A percentile compares a stretch with the other conserved stretches of the same genome.
phyloP scores from a whole-genome alignment of 2,797 vertebrate species.

The Syngnathus acus region DNA sequence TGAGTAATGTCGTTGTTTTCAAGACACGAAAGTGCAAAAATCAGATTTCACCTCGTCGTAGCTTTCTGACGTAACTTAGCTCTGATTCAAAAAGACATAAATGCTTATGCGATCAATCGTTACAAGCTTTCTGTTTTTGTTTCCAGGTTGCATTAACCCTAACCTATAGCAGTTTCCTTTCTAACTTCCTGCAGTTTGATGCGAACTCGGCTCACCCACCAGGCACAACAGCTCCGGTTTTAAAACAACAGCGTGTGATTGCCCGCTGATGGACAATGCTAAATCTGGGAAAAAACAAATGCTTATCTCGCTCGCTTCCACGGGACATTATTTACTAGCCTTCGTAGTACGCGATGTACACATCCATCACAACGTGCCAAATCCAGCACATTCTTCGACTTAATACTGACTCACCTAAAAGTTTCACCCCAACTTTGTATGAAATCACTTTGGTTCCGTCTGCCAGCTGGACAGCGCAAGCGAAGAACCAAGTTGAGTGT shows the following conservation, averaged over 20 bases:
- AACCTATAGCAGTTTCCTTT: not conserved
- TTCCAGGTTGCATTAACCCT: constrained; percentile 10
- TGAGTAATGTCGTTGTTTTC: constrained; percentile 50
- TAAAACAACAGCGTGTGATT: constrained; percentile 19
- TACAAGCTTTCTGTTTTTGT: not conserved
- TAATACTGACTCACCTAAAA: constrained; percentile 24
- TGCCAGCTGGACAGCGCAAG: constrained; percentile 23
- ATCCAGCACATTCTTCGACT: not conserved
- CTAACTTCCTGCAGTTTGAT: constrained; percentile 4
- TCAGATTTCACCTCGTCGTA: not conserved
- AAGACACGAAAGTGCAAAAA: constrained; percentile 21
- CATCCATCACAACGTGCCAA: not conserved
- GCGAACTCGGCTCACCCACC: constrained; percentile 2
- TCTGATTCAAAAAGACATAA: not conserved
- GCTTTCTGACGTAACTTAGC: not conserved
- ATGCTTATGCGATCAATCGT: not conserved
- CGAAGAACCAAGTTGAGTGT: constrained; percentile 36
- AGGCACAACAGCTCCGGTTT: constrained; percentile 3
- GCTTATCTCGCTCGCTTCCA: constrained; percentile 20
- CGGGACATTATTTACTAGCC: not conserved
- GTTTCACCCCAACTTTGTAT: constrained; percentile 38
- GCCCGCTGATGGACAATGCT: too few relatives aligned
- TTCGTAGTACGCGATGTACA: not conserved
- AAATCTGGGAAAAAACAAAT: constrained; percentile 28
- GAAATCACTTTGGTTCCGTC: constrained; percentile 37